Base-by-base conservation (phyloP, 1,140 invertebrate species). In the Patella vulgata region DNA sequence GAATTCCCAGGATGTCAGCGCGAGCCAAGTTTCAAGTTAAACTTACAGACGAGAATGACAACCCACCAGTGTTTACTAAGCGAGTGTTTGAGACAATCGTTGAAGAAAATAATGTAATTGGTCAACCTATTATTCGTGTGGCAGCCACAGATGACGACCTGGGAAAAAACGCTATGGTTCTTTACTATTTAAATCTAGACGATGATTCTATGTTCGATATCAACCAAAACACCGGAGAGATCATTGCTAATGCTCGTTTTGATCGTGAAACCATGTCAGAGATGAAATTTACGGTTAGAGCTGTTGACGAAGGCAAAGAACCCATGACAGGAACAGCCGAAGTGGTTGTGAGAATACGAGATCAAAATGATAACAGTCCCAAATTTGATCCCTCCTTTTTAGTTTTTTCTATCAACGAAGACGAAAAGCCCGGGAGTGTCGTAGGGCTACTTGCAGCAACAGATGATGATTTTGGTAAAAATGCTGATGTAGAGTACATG, bases 351-450 rank as follows among this genome's bases (percentile, higher is more conserved):
- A 89, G 92, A 76, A 90, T 98, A 27, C 86, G 90, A n/a, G 96
- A 99, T 82, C 89, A 92, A 0, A 99, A 99, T 82, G 96, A 99
- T 81, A 96, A 97, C 84, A 80, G 91, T 0, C 97, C 97, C 0
- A 83, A 90, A 9, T 95, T 98, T 77, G 90, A 92, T 56, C 81
- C 89, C 0, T 68, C 59, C 0, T 78, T 48, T 14, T 71, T 80
- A 44, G 51, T 59, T 23, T 74, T 78, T 50, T 56, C 71, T 57
- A 53, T 83, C 0, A 36, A 64, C 11, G 74, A 74, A 57, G 75
- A 81, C 43, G 43, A 61, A 19, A 43, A 52, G 82, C 87, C 91
- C 5, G 91, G 91, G 52, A 93, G 92, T 0, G 91, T 91, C 19
- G 93, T 89, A 61, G 90, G 97, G 0, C 92, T 91, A 0, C 80